Conservation (phyloP, 2,797 vertebrate species). For the Enteromius thamalakanensis region DNA sequence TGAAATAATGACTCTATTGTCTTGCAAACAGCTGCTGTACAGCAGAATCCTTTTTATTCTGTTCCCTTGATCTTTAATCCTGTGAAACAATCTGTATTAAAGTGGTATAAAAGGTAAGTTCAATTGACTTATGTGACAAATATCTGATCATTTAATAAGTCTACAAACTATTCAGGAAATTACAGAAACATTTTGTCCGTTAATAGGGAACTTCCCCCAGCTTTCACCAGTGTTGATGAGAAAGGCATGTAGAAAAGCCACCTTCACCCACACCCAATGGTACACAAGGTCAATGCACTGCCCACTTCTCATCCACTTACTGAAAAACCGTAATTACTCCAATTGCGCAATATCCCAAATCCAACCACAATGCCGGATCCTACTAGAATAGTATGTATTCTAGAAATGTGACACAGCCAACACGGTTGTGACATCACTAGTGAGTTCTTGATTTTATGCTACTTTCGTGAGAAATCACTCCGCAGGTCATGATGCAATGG, state of each 20-base stretch:
- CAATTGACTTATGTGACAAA: background rate
- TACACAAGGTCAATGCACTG: constrained; percentile 43
- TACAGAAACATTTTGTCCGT: constrained; percentile 35
- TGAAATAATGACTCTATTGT: background rate
- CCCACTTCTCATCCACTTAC: constrained; percentile 58
- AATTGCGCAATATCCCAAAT: constrained; percentile 45
- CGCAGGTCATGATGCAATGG: constrained; percentile 42
- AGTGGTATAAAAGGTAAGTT: background rate
- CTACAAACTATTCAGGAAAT: constrained; percentile 41
- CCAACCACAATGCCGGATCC: constrained; percentile 11
- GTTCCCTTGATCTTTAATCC: background rate
- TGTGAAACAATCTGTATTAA: background rate
- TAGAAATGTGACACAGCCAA: constrained; percentile 25
- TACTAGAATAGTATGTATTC: constrained; percentile 18
- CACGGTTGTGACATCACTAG: constrained; percentile 44
- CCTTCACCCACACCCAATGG: constrained; percentile 12
- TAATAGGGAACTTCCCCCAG: constrained; percentile 42
- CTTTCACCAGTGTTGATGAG: constrained; percentile 35
- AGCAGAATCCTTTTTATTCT: background rate
- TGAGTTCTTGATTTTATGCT: constrained; percentile 21
- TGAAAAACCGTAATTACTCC: constrained; percentile 50
- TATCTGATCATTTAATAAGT: constrained; percentile 8
- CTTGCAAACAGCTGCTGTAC: no score
- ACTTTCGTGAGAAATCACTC: constrained; percentile 40
- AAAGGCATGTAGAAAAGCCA: constrained; percentile 19